A percentile compares a stretch with the other conserved stretches of the same genome.
These are phyloP conservation scores for Macrobrachium nipponense DNA, from an alignment of 1,140 invertebrate species.

Conservation along the genomic window DNA sequence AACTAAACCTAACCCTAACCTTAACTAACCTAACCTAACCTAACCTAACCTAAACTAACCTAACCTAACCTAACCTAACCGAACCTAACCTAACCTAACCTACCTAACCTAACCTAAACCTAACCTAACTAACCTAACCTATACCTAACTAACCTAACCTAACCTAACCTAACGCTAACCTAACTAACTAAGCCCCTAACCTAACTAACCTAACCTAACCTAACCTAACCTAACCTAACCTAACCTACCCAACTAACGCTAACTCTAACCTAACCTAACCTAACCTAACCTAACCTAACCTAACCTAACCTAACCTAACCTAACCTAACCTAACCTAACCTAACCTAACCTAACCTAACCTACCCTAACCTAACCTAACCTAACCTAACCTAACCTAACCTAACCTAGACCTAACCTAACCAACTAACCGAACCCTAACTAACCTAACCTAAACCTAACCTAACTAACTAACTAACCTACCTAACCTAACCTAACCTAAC, in stretches of 20 bases:
- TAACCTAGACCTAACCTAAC: not conserved
- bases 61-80: constrained; percentile 14
- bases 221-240: constrained; percentile 8
- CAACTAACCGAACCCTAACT: not conserved
- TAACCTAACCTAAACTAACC: constrained; percentile 5
- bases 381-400: constrained; percentile 14
- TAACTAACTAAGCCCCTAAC: not conserved
- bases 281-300: not conserved
- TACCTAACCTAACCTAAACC: not conserved
- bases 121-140: not conserved
- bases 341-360: constrained; percentile 2
- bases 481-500: not conserved
- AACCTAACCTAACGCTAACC: constrained; percentile 12
- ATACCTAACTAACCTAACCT: constrained; percentile 14
- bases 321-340: not conserved
- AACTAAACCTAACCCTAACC: not conserved
- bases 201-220: constrained; percentile 16
- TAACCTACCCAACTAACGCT: not conserved
- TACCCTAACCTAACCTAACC: no score
- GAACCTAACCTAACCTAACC: not conserved
- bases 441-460: constrained; percentile 6
- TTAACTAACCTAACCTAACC: not conserved
- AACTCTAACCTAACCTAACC: constrained; percentile 3
- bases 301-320: not conserved
- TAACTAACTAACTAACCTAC: not conserved